Evolutionary conservation across 2,113 vertebrate genomes (phyloP), one percentile per base, ranked within the genome.

Genomic region (Podarcis muralis): DNA sequence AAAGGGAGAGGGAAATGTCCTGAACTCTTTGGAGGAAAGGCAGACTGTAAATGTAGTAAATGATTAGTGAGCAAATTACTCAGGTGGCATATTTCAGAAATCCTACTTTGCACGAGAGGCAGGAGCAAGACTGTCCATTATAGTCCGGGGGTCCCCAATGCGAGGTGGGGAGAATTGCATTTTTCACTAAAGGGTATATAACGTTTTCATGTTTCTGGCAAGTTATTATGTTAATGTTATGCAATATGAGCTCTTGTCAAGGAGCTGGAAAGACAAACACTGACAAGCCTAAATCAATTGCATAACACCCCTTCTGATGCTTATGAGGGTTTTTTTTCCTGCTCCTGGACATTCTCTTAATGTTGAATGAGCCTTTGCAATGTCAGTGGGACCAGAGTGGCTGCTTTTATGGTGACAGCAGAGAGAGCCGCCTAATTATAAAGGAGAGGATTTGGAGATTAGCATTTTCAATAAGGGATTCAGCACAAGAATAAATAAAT

Each of bases 381-480:
- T 66, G 30, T 87, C 32, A 40, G 83, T 89, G 69, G 30, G 84
- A 83, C 32, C 66, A 75, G 15, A 23, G 12, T 59, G 65, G 40
- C 48, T 90, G 32, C 15, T 90, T 59, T 79, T 83, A 25, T 72
- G 40, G 30, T 57, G 30, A 87, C 65, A 81, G 84, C 37, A 85
- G 88, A 88, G 90, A 89, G 79, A 86, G 66, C 43, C 76, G 57
- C 22, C 89, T 92, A 66, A 35, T 86, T 89, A 89, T 90, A 92
- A 90, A 89, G 22, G 84, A 72, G 77, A 80, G 77, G 69, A 81
- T 90, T 90, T 90, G 79, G 76, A 89, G 86, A 92, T 92, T 90
- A 92, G 76, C 76, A 87, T 92, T 92, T 66, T 15, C 91, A 90
- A 91, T 87, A 77, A 91, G 79, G 69, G 72, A 89, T 88, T 91